Evolutionary conservation across 2,797 vertebrate species (phyloP), one percentile per base, ranked within the genome.

Genomic region (Ctenopoma kingsleyae): DNA sequence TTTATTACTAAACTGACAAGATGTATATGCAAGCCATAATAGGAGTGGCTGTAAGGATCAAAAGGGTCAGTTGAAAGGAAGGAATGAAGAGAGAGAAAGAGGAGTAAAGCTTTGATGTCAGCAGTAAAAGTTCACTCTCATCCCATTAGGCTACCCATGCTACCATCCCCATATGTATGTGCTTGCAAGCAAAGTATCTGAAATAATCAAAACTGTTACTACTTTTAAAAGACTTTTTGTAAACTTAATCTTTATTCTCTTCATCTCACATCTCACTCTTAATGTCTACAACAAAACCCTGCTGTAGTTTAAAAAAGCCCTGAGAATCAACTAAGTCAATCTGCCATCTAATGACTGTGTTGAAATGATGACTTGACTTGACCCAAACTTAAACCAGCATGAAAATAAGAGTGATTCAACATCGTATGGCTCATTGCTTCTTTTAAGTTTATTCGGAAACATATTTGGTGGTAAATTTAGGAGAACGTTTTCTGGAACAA

Each of bases 61-160:
- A 72, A 74, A 53, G 27, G 76, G 63, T 51, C 46, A 12, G 54
- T 15, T 57, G 22, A 78, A 35, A 64, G 62, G 54, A 70, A 71
- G 80, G 47, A 73, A 78, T 12, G 56, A 67, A 55, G 6, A 49
- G 50, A 52, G 62, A 72, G 75, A 55, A 81, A 86, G 74, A 80
- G 57, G 52, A 68, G 63, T 35, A 22, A 44, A 43, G 76, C 91
- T 92, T 93, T 92, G 87, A 91, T 89, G 89, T 82, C 12, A 15
- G 77, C 71, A 16, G 51, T 91, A 80, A 91, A 91, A 81, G 30
- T 76, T 81, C 27, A 52, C 71, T 59, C 51, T 32, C 23, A 41
- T 61, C 59, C 52, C 35, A 12, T 19, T 32, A 53, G 16, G 64
- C 79, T 77, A 51, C 61, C 23, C 32, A 74, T 36, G 30, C 38